These are phyloP conservation scores for Cettia cetti DNA, from an alignment of 2,113 vertebrate genomes.

Conservation along the genomic window DNA sequence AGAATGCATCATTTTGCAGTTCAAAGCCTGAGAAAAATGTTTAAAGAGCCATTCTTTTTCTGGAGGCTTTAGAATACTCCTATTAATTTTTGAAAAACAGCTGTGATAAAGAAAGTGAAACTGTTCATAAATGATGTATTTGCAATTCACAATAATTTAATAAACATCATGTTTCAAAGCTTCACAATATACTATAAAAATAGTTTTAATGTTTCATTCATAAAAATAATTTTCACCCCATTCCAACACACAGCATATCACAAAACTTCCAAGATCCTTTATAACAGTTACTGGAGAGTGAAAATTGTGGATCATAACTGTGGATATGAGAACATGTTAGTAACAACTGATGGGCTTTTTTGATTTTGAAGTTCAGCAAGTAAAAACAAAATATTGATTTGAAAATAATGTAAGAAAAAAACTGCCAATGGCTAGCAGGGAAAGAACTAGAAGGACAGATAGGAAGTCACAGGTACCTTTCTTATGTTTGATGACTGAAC, in stretches of 20 bases:
- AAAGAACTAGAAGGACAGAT: background rate
- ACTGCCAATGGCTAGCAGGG: background rate
- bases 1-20: background rate
- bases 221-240: background rate
- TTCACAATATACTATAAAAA: background rate
- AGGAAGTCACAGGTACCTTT: background rate
- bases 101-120: background rate
- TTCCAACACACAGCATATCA: background rate
- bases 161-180: background rate
- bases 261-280: background rate
- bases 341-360: background rate
- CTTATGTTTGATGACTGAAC: background rate
- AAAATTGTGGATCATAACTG: background rate
- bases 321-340: background rate
- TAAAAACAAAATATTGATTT: background rate
- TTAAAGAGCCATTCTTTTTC: background rate
- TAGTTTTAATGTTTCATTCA: background rate
- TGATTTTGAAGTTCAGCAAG: background rate
- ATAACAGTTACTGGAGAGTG: background rate
- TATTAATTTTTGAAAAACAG: background rate
- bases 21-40: background rate
- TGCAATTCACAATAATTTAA: background rate
- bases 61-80: background rate
- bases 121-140: background rate
- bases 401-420: background rate